A percentile compares a stretch with the other conserved stretches of the same genome.
Conservation (phyloP, 2,797 vertebrate species). For the Enteromius argenteus region DNA sequence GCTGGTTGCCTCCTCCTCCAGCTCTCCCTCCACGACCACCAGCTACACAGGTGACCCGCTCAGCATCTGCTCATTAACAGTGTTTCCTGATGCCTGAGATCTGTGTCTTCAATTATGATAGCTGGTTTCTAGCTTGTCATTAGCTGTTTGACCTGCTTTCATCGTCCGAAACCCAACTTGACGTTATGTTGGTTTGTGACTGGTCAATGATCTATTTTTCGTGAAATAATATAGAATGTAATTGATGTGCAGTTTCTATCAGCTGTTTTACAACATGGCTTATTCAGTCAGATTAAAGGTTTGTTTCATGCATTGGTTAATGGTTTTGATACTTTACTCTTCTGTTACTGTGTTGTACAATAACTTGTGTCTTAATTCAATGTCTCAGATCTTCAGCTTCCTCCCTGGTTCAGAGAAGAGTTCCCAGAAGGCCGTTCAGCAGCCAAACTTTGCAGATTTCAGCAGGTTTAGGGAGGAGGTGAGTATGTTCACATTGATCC, state of each 20-base stretch:
- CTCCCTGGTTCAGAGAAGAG: constrained; percentile 64
- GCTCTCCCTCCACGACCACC: constrained; percentile 91
- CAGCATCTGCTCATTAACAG: background rate
- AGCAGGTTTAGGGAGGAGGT: constrained; percentile 80
- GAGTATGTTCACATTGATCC: constrained; percentile 49
- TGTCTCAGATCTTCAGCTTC: constrained; percentile 73
- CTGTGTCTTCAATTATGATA: background rate
- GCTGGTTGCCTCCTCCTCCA: constrained; percentile 87
- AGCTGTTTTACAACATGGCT: background rate
- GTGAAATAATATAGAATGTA: background rate
- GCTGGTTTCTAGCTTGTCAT: background rate
- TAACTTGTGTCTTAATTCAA: background rate
- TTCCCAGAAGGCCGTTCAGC: constrained; percentile 69
- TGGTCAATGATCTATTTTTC: background rate
- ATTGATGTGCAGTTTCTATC: background rate
- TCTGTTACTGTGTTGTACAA: background rate
- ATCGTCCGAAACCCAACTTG: background rate
- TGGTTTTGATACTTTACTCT: background rate
- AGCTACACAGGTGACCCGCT: constrained; percentile 83
- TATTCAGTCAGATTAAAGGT: background rate
- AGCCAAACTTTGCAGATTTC: constrained; percentile 78
- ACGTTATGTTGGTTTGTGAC: background rate
- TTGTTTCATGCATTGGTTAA: background rate
- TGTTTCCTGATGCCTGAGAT: background rate
- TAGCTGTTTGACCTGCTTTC: background rate